Evolutionary conservation across 92 coral and sea anemone genomes (phyloP).

Genomic region (Phenganax subtilis): DNA sequence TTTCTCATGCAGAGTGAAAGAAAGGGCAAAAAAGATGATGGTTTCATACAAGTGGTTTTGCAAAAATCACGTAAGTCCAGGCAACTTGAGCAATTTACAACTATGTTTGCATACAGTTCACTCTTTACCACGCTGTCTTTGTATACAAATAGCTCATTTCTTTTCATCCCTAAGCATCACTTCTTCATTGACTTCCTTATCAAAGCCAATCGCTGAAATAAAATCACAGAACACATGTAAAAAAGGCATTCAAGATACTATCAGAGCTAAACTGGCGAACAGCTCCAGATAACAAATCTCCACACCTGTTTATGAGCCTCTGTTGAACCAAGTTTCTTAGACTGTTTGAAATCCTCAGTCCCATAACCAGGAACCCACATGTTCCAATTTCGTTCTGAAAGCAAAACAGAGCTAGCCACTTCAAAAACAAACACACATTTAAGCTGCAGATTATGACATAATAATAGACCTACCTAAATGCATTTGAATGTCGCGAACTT

Average conservation of each 20-base stretch:
- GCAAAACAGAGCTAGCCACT: neutral
- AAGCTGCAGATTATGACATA: neutral
- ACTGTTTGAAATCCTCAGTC: constrained; percentile 81
- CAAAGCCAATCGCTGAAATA: constrained; percentile 76
- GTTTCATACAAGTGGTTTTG: no score
- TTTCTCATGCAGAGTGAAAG: no score
- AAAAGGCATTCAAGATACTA: neutral
- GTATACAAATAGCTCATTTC: neutral
- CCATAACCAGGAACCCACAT: constrained; percentile 99
- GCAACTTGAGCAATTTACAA: neutral
- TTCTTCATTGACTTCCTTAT: constrained; percentile 88
- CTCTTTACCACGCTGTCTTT: neutral
- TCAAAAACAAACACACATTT: neutral
- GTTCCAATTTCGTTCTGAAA: constrained; percentile 85
- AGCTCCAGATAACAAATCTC: neutral
- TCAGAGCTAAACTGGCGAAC: neutral
- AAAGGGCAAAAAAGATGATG: no score
- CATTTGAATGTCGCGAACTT: constrained; percentile 85
- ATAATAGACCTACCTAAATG: constrained; percentile 68
- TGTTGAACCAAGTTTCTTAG: constrained; percentile 87
- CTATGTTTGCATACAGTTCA: neutral
- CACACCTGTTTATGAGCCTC: constrained; percentile 98
- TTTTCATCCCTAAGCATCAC: constrained; percentile 11
- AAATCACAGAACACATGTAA: neutral
- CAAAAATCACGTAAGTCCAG: no score